These are phyloP conservation scores for Hydropsyche tenuis DNA, from an alignment of 1,140 invertebrate genomes.

Conservation along the genomic window DNA sequence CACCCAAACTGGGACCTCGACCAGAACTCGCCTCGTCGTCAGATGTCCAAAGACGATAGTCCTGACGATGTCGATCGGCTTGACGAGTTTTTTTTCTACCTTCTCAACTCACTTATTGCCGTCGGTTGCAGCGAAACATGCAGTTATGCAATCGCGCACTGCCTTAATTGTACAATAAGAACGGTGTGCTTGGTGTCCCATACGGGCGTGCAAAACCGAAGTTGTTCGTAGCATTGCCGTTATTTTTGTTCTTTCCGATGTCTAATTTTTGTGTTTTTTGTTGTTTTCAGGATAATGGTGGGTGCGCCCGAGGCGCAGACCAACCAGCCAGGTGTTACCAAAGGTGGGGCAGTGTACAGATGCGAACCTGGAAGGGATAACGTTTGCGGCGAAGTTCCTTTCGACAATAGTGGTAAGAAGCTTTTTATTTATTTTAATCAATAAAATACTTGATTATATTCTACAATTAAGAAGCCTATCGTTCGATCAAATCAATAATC, in stretches of 20 bases:
- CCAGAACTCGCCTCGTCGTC: slow-evolving; percentile 4
- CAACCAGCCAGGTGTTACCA: slow-evolving; percentile 60
- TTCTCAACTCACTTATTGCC: slow-evolving; percentile 15
- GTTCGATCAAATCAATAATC: no score
- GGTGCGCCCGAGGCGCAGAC: slow-evolving; percentile 82
- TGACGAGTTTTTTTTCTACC: slow-evolving; percentile 31
- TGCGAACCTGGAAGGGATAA: slow-evolving; percentile 68
- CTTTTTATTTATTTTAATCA: no score
- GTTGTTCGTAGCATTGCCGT: no score
- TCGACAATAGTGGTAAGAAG: slow-evolving; percentile 74
- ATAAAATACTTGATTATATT: slow-evolving; percentile 1
- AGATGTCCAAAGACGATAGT: slow-evolving; percentile 32
- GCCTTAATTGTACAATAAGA: neutral
- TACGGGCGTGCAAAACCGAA: no score
- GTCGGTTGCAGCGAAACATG: slow-evolving; percentile 6
- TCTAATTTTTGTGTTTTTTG: slow-evolving; percentile 9
- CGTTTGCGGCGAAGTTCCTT: slow-evolving; percentile 71
- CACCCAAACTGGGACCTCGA: slow-evolving; percentile 14
- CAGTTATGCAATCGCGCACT: slow-evolving; percentile 9
- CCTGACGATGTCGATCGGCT: neutral
- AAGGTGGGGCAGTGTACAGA: slow-evolving; percentile 79
- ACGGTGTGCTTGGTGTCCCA: no score
- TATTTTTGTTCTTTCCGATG: no score
- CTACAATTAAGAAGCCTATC: neutral
- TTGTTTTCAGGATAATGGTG: slow-evolving; percentile 73